Conservation (phyloP, 2,113 vertebrate genomes). For the Indri indri region DNA sequence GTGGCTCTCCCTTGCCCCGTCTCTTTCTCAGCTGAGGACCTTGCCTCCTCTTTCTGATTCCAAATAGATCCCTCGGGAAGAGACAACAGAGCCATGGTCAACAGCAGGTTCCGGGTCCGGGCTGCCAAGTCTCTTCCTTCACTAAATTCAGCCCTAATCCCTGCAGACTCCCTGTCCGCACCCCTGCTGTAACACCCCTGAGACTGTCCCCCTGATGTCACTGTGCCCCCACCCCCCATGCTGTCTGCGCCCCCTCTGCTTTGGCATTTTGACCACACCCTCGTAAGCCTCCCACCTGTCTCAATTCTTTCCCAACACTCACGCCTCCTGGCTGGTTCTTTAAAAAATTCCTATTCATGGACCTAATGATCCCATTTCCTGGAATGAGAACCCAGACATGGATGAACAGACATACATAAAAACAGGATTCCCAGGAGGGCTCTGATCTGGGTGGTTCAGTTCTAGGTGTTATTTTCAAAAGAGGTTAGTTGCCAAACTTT, state of each 20-base stretch:
- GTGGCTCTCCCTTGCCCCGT: background rate
- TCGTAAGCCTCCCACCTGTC: too few species aligned
- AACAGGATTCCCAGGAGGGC: background rate
- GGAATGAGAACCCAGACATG: background rate
- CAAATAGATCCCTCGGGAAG: background rate
- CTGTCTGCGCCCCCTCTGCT: background rate
- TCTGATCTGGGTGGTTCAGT: background rate
- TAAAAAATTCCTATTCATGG: background rate
- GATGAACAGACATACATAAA: background rate
- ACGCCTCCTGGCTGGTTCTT: background rate
- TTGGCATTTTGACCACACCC: background rate
- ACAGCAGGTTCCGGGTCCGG: background rate
- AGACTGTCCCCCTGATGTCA: background rate
- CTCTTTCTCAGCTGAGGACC: background rate
- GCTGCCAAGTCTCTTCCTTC: background rate
- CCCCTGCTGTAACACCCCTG: background rate
- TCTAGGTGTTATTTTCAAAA: background rate
- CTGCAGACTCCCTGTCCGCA: background rate
- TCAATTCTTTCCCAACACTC: background rate
- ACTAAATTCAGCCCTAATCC: background rate
- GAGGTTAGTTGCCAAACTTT: background rate
- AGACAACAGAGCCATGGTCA: background rate
- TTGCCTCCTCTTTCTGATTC: background rate
- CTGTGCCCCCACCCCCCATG: too few species aligned
- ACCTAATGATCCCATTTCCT: background rate